Evolutionary conservation across 1,140 invertebrate genomes (phyloP).

Genomic region (Lepidurus packardi): DNA sequence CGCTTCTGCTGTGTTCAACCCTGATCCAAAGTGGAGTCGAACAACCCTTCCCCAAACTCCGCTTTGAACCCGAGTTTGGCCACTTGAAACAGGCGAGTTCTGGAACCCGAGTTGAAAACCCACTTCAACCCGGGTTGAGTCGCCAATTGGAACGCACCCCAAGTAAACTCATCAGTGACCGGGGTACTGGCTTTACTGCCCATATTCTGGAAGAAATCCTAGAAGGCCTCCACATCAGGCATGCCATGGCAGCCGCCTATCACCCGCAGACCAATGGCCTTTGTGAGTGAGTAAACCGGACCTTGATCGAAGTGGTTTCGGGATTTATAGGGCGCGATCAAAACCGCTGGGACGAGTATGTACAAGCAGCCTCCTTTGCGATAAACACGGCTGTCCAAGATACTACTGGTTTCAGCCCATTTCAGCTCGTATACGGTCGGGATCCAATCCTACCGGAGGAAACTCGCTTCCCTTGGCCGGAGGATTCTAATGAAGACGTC

Average conservation of each 20-base stretch:
- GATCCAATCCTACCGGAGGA: conserved; percentile 38
- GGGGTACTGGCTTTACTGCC: conserved; percentile 35
- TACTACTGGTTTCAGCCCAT: conserved; percentile 44
- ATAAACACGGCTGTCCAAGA: conserved; percentile 41
- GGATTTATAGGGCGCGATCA: conserved; percentile 40
- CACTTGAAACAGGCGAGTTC: no score
- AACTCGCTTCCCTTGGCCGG: neutral
- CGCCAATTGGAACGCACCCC: no score
- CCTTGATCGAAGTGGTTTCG: conserved; percentile 29
- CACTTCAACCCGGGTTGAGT: no score
- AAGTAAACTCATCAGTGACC: conserved; percentile 35
- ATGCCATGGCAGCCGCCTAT: conserved; percentile 22
- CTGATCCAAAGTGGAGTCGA: no score
- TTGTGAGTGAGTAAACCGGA: conserved; percentile 36
- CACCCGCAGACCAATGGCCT: conserved; percentile 37
- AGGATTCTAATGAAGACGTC: conserved; percentile 16
- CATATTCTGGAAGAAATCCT: conserved; percentile 27
- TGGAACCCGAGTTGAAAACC: no score
- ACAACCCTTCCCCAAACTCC: no score
- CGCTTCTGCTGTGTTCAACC: no score
- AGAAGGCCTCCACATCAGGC: conserved; percentile 26
- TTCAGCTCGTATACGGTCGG: conserved; percentile 46
- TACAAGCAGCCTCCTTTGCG: conserved; percentile 39
- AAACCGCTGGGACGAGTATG: conserved; percentile 41
- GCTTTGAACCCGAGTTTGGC: no score